phyloP scores from a whole-genome alignment of 2,888 invertebrate species.

The Abrostola triplasia region DNA sequence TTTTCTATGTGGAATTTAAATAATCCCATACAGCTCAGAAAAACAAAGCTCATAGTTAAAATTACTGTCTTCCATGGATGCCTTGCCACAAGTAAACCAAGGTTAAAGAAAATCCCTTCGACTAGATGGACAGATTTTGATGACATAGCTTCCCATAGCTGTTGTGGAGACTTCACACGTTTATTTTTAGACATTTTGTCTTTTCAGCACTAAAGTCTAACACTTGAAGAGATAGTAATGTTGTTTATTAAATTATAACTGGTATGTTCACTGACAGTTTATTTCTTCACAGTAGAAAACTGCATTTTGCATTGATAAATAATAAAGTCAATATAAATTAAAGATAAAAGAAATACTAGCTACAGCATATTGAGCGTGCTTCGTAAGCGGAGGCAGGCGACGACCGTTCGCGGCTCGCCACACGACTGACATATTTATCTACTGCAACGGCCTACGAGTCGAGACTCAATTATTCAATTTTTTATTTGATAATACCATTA shows the following conservation, averaged over 20 bases:
- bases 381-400: slow-evolving; percentile 11
- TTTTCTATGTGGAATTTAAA: slow-evolving; percentile 91
- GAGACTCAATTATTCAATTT: slow-evolving; percentile 45
- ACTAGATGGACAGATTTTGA: slow-evolving; percentile 80
- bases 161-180: slow-evolving; percentile 74
- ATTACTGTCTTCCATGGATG: slow-evolving; percentile 89
- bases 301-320: neutral
- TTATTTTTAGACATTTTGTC: slow-evolving; percentile 70
- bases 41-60: slow-evolving; percentile 86
- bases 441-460: slow-evolving; percentile 18
- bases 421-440: slow-evolving; percentile 48
- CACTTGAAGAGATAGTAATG: slow-evolving; percentile 16
- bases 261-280: slow-evolving; percentile 5
- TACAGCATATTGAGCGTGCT: slow-evolving; percentile 9
- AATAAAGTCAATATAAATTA: slow-evolving; percentile 2
- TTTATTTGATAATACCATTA: slow-evolving; percentile 39
- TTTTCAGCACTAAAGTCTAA: slow-evolving; percentile 1
- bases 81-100: slow-evolving; percentile 89
- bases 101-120: slow-evolving; percentile 84
- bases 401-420: slow-evolving; percentile 40
- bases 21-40: slow-evolving; percentile 89
- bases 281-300: slow-evolving; percentile 13
- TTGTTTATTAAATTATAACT: slow-evolving; percentile 10
- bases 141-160: slow-evolving; percentile 80
- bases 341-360: slow-evolving; percentile 10